Conservation (phyloP, 2,113 vertebrate genomes). For the Garra rufa region DNA sequence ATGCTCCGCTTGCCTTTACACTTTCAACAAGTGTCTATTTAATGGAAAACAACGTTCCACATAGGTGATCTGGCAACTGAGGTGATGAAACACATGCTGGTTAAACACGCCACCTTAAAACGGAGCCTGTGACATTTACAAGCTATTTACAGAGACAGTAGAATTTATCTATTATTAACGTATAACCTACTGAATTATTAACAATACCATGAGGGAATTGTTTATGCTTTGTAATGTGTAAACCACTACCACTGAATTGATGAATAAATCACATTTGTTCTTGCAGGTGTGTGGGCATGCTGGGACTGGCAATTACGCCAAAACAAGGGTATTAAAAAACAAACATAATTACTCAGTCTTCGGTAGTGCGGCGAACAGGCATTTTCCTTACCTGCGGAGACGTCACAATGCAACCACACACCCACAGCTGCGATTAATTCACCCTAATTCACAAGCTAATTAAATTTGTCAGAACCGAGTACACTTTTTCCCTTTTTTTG, state of each 20-base stretch:
- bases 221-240: constrained; percentile 59
- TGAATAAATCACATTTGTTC: constrained; percentile 67
- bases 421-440: constrained; percentile 31
- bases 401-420: constrained; percentile 9
- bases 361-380: not conserved
- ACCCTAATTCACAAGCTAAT: constrained; percentile 39
- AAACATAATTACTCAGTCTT: constrained; percentile 43
- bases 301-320: constrained; percentile 49
- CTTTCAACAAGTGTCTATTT: not conserved
- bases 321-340: constrained; percentile 52
- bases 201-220: constrained; percentile 59
- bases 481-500: not conserved
- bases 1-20: not conserved
- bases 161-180: constrained; percentile 70
- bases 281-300: constrained; percentile 46
- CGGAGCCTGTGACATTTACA: constrained; percentile 69
- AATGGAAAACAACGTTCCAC: not conserved
- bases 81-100: constrained; percentile 35
- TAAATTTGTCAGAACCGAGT: constrained; percentile 39
- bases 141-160: constrained; percentile 61
- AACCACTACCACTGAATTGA: constrained; percentile 61
- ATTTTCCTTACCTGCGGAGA: constrained; percentile 39
- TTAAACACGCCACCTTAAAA: constrained; percentile 58
- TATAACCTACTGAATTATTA: constrained; percentile 69
- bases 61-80: constrained; percentile 8